These are phyloP conservation scores for Conomelus anceps DNA, from an alignment of 2,888 invertebrate genomes.

Conservation along the genomic window DNA sequence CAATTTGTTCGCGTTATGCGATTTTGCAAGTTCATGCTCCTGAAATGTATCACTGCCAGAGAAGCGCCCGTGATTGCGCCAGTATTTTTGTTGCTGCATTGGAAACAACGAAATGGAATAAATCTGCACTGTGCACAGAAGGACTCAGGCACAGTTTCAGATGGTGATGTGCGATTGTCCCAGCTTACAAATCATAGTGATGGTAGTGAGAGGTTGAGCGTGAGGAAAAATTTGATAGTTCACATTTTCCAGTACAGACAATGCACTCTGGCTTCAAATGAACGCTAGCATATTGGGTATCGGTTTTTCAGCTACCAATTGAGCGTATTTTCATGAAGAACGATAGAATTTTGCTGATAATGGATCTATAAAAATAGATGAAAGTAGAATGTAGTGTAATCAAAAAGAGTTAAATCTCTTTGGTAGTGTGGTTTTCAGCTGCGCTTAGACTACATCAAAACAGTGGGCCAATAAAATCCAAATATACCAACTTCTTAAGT, in stretches of 20 bases:
- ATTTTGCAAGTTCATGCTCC: not conserved
- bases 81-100: not conserved
- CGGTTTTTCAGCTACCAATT: not conserved
- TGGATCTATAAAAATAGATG: not conserved
- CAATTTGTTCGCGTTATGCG: not conserved
- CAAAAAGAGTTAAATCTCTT: not conserved
- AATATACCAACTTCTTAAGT: too few species aligned
- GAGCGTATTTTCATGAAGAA: not conserved
- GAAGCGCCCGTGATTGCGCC: too few species aligned
- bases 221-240: not conserved
- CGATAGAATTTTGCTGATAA: not conserved
- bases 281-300: not conserved
- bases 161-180: not conserved
- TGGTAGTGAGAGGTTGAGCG: not conserved
- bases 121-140: not conserved
- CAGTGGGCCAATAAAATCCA: not conserved
- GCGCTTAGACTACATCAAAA: not conserved
- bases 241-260: not conserved
- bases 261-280: not conserved
- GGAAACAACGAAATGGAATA: not conserved
- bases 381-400: not conserved
- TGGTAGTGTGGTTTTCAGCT: not conserved
- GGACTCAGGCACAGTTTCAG: not conserved
- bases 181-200: not conserved
- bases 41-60: not conserved